These are phyloP conservation scores for Melospiza melodia DNA, from an alignment of 2,113 vertebrate species.

Conservation along the genomic window DNA sequence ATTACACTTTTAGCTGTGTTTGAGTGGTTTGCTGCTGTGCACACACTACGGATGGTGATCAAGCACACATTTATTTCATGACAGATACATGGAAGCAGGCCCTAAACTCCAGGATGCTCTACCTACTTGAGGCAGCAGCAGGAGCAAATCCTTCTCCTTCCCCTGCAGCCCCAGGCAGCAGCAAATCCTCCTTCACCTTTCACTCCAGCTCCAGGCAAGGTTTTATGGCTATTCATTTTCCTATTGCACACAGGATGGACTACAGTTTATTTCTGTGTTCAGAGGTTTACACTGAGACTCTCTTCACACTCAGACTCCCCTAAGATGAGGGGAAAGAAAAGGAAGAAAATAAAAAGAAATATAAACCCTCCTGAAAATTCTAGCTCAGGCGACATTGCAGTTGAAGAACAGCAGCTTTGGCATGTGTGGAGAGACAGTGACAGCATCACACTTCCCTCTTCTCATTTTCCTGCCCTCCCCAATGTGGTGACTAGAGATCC, in stretches of 20 bases:
- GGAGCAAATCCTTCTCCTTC: background rate
- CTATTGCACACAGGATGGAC: background rate
- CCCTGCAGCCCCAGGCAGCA: background rate
- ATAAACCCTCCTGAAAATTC: background rate
- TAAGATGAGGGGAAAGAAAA: background rate
- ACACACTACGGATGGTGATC: background rate
- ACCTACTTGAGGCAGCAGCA: background rate
- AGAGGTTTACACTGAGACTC: background rate
- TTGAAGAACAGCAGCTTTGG: background rate
- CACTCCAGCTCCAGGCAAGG: background rate
- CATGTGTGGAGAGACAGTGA: background rate
- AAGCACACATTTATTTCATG: background rate
- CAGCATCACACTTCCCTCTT: background rate
- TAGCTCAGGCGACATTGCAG: rapidly evolving
- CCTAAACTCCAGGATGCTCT: background rate
- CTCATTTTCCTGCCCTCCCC: background rate
- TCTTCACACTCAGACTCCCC: background rate
- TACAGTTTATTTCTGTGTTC: background rate
- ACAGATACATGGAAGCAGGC: background rate
- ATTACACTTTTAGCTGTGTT: background rate
- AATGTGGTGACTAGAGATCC: background rate
- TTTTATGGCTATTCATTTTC: background rate
- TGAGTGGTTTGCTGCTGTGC: background rate
- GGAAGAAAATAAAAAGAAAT: background rate
- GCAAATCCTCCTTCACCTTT: background rate